Conservation (phyloP, 1,140 invertebrate genomes). For the Megalopta genalis region DNA sequence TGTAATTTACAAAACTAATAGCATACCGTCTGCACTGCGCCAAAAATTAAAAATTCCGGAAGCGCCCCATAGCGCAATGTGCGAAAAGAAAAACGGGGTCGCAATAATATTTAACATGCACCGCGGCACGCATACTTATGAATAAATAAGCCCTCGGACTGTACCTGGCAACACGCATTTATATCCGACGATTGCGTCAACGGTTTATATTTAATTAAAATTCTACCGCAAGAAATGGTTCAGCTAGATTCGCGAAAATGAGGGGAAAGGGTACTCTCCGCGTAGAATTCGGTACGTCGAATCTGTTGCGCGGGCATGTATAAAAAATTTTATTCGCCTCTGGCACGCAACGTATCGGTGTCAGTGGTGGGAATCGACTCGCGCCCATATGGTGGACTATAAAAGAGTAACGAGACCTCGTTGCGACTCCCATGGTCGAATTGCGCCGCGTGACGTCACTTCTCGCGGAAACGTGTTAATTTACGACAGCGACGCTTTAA, state of each 20-base stretch:
- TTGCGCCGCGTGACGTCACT: constrained; percentile 71
- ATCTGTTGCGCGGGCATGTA: background rate
- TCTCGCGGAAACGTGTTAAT: constrained; percentile 77
- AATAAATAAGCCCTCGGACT: too few species aligned
- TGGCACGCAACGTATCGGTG: constrained; percentile 9
- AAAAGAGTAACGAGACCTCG: constrained; percentile 65
- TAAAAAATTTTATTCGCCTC: background rate
- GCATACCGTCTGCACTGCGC: too few species aligned
- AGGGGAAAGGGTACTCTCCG: background rate
- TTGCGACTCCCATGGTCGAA: constrained; percentile 62
- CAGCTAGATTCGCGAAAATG: background rate
- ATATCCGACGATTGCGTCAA: too few species aligned
- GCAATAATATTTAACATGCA: too few species aligned
- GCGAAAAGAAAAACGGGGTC: too few species aligned
- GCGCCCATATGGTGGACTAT: constrained; percentile 44
- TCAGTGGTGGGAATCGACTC: constrained; percentile 55
- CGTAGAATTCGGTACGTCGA: background rate
- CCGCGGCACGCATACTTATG: too few species aligned
- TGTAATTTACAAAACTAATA: too few species aligned
- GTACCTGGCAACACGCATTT: too few species aligned
- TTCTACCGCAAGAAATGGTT: too few species aligned
- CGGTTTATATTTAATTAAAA: too few species aligned
- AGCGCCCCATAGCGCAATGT: too few species aligned
- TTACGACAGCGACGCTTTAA: constrained; percentile 65
- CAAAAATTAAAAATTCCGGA: background rate